phyloP scores from a whole-genome alignment of 2,797 vertebrate species.

The Pterois miles region DNA sequence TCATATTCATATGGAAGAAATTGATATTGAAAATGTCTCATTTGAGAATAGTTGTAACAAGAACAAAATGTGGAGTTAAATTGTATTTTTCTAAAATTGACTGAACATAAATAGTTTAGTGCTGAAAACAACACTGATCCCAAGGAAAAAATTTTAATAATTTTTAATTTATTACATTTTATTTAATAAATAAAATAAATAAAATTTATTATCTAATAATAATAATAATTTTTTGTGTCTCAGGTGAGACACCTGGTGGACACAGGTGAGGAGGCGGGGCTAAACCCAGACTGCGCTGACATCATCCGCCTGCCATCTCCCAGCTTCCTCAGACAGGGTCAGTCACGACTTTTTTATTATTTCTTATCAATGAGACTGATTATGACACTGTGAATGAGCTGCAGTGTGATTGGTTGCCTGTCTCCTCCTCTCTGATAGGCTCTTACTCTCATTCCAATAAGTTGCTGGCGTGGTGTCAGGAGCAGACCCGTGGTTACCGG shows the following conservation, averaged over 20 bases:
- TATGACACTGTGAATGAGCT: background rate
- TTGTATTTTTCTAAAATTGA: too few relatives aligned
- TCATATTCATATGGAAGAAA: too few relatives aligned
- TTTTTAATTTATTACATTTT: too few relatives aligned
- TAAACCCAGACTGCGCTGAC: conserved; percentile 77
- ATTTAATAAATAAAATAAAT: too few relatives aligned
- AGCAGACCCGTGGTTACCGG: conserved; percentile 89
- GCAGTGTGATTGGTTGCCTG: background rate
- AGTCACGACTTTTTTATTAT: background rate
- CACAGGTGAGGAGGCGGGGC: conserved; percentile 85
- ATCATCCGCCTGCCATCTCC: conserved; percentile 83
- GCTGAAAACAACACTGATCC: too few relatives aligned
- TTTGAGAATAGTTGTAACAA: too few relatives aligned
- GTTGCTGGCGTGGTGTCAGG: conserved; percentile 93
- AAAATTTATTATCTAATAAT: too few relatives aligned
- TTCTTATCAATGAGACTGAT: background rate
- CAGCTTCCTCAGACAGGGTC: conserved; percentile 82
- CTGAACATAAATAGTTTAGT: too few relatives aligned
- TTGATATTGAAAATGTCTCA: too few relatives aligned
- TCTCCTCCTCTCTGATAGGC: conserved; percentile 74
- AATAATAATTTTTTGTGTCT: too few relatives aligned
- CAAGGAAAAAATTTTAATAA: too few relatives aligned
- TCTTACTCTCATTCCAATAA: conserved; percentile 90
- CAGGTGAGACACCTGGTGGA: conserved; percentile 94
- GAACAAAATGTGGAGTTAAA: too few relatives aligned